Conservation (phyloP, 2,888 invertebrate genomes). For the Acanthoscelides obtectus region DNA sequence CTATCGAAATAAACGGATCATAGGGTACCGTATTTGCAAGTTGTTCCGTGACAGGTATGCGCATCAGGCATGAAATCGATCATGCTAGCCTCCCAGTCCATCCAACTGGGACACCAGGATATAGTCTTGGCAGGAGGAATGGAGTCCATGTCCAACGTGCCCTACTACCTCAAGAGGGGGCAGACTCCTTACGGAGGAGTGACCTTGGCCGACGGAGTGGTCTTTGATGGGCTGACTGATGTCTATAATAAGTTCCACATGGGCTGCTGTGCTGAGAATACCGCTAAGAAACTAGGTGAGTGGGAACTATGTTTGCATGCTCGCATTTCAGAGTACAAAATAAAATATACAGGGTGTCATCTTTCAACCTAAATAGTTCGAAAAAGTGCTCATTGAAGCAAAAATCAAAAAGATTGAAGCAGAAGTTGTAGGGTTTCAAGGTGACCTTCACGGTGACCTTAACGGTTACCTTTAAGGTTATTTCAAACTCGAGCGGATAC, state of each 20-base stretch:
- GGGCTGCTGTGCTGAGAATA: slow-evolving; percentile 98
- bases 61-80: slow-evolving; percentile 97
- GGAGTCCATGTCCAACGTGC: slow-evolving; percentile 99
- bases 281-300: slow-evolving; percentile 73
- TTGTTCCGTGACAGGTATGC: slow-evolving; percentile 49
- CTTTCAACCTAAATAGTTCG: too few species aligned
- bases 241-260: slow-evolving; percentile 97
- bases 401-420: too few species aligned
- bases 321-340: too few species aligned
- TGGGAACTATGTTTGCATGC: background rate
- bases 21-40: too few species aligned
- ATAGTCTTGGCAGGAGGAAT: slow-evolving; percentile 95
- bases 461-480: too few species aligned
- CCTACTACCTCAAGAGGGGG: slow-evolving; percentile 89
- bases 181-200: slow-evolving; percentile 89
- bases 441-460: too few species aligned
- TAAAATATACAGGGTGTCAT: too few species aligned
- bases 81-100: slow-evolving; percentile 87
- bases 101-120: slow-evolving; percentile 86
- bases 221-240: slow-evolving; percentile 93
- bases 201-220: slow-evolving; percentile 85
- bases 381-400: too few species aligned
- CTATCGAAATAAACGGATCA: too few species aligned
- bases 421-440: too few species aligned
- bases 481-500: too few species aligned